Percentiles rank a stretch among this genome's conserved stretches.
phyloP scores from a whole-genome alignment of 2,113 vertebrate genomes.

The Megalops atlanticus region DNA sequence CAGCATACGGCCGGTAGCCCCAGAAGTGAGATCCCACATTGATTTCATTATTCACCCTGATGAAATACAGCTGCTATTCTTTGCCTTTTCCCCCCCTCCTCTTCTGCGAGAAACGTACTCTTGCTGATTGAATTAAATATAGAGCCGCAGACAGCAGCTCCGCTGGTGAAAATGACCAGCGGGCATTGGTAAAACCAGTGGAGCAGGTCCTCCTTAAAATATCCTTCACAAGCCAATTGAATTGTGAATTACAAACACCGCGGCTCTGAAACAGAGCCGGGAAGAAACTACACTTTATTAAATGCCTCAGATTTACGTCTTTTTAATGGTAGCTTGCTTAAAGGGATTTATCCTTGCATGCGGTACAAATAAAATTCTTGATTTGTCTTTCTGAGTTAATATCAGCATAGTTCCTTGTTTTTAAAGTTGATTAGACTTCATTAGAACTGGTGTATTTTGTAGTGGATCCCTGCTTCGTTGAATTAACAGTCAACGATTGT shows the following conservation, averaged over 20 bases:
- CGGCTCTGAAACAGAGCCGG: neutral
- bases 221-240: conserved; percentile 23
- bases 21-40: neutral
- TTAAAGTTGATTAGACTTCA: too few relatives aligned
- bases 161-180: conserved; percentile 22
- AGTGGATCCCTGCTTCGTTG: too few relatives aligned
- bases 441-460: too few relatives aligned
- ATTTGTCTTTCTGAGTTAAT: too few relatives aligned
- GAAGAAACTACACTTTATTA: neutral
- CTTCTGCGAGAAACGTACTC: conserved; percentile 9
- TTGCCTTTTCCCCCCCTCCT: neutral
- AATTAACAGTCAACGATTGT: too few relatives aligned
- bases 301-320: neutral
- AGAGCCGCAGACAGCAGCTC: conserved; percentile 22
- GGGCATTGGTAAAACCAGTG: neutral
- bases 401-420: too few relatives aligned
- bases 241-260: conserved; percentile 4
- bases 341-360: neutral
- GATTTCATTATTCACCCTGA: conserved; percentile 21
- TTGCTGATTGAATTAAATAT: conserved; percentile 34
- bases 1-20: too few relatives aligned
- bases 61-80: conserved; percentile 12
- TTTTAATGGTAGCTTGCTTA: neutral
- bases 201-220: conserved; percentile 29
- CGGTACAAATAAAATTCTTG: neutral